Conservation (phyloP, 2,797 vertebrate species). For the Novumbra hubbsi region DNA sequence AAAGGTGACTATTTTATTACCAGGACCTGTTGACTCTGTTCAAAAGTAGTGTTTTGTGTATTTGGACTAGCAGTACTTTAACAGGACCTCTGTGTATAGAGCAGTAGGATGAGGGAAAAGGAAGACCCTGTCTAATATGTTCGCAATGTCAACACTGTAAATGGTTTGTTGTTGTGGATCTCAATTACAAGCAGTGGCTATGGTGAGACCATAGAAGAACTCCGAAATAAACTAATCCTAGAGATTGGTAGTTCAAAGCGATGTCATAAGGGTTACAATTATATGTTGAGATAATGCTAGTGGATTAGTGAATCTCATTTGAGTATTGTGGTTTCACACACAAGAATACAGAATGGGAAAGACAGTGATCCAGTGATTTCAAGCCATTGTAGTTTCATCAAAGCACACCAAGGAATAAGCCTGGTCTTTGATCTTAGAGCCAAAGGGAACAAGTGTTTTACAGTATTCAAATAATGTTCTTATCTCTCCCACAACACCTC, state of each 20-base stretch:
- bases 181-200: background rate
- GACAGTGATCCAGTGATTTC: background rate
- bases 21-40: background rate
- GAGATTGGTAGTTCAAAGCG: background rate
- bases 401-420: background rate
- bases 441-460: constrained; percentile 6
- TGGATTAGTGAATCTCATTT: background rate
- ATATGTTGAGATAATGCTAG: background rate
- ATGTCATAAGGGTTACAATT: background rate
- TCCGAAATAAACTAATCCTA: background rate
- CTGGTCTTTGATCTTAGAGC: constrained; percentile 1
- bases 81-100: background rate
- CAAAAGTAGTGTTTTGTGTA: background rate
- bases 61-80: background rate
- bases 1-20: background rate
- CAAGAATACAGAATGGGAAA: background rate
- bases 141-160: background rate
- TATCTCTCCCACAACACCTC: background rate
- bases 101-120: background rate
- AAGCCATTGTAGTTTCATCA: constrained; percentile 3
- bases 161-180: background rate
- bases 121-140: background rate
- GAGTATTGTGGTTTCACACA: background rate
- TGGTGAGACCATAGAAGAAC: background rate
- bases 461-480: constrained; percentile 18